Conservation (phyloP, 2,888 invertebrate genomes). For the Scaeva pyrastri region DNA sequence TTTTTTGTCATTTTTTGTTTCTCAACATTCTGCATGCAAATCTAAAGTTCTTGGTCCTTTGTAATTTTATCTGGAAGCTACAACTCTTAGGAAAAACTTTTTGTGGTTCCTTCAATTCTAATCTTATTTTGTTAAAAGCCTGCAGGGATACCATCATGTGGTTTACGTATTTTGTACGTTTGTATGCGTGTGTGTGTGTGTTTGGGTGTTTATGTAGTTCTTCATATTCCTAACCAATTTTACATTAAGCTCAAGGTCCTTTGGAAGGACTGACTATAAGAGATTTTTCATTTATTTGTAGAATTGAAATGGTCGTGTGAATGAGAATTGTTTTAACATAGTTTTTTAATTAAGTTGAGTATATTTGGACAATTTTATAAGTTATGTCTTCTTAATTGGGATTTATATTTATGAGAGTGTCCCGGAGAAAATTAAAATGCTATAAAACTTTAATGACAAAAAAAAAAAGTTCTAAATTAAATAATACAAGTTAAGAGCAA, state of each 20-base stretch:
- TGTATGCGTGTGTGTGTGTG: too few species aligned
- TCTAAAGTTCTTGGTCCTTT: not conserved
- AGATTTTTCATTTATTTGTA: not conserved
- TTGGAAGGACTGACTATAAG: not conserved
- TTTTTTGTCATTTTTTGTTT: not conserved
- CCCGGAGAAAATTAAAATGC: not conserved
- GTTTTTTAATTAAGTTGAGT: slow-evolving; percentile 15
- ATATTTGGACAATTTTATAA: not conserved
- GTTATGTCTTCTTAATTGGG: not conserved
- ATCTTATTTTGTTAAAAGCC: slow-evolving; percentile 22
- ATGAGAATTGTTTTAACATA: slow-evolving; percentile 4
- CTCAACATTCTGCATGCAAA: not conserved
- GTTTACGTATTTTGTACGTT: not conserved
- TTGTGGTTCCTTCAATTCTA: slow-evolving; percentile 15
- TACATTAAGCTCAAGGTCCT: not conserved
- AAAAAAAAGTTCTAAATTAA: too few species aligned
- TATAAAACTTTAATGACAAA: too few species aligned
- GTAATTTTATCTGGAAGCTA: slow-evolving; percentile 18
- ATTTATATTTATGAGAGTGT: too few species aligned
- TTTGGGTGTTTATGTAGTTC: not conserved
- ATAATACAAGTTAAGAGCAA: too few species aligned
- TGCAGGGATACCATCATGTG: not conserved
- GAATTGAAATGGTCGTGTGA: slow-evolving; percentile 13
- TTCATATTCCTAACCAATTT: not conserved
- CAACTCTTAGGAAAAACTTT: not conserved